phyloP scores from a whole-genome alignment of 2,888 invertebrate genomes.

The Monochamus alternatus region DNA sequence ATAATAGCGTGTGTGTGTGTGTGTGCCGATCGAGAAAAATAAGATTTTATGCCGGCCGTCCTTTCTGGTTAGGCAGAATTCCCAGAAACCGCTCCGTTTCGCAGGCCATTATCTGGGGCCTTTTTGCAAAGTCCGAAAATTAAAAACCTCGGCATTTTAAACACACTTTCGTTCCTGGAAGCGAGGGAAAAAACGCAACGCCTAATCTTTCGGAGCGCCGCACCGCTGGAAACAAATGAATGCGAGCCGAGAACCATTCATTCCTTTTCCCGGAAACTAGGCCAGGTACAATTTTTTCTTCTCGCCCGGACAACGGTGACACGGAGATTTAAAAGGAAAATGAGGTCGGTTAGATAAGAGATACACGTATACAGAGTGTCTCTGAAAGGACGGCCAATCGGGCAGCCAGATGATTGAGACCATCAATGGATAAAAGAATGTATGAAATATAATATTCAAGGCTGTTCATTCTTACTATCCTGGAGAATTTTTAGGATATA shows the following conservation, averaged over 20 bases:
- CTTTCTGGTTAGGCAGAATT: conserved; percentile 6
- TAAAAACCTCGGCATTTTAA: not conserved
- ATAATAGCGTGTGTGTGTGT: not conserved
- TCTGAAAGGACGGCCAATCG: no score
- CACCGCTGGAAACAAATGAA: not conserved
- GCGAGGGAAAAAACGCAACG: not conserved
- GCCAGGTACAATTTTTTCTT: not conserved
- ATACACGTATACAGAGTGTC: no score
- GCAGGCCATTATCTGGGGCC: not conserved
- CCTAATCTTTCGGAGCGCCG: not conserved
- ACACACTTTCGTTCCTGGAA: not conserved
- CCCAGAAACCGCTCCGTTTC: conserved; percentile 8
- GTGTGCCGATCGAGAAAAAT: conserved; percentile 9
- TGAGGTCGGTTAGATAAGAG: no score
- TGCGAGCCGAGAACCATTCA: not conserved
- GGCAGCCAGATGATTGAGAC: no score
- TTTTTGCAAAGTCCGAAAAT: not conserved
- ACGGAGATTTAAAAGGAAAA: no score
- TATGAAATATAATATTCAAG: no score
- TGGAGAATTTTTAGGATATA: no score
- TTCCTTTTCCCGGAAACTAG: not conserved
- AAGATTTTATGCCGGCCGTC: not conserved
- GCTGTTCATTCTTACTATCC: no score
- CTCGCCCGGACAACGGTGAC: not conserved
- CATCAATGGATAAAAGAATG: no score